Evolutionary conservation across 2,888 invertebrate genomes (phyloP).

Genomic region (Serrognathus titanus): DNA sequence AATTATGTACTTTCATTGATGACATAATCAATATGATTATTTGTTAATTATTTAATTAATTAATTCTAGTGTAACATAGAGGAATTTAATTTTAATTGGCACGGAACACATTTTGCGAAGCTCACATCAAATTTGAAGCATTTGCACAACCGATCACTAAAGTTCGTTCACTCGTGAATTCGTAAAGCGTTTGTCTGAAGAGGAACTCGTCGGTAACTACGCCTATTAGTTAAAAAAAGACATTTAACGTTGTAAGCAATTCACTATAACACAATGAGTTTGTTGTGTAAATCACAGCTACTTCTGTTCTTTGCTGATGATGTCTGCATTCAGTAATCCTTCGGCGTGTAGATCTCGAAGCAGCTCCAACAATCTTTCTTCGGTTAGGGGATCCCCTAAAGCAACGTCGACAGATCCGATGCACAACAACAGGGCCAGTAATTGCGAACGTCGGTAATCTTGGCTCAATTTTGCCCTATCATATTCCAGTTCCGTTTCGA

Average conservation of each 20-base stretch:
- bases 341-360: constrained; percentile 70
- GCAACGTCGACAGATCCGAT: constrained; percentile 81
- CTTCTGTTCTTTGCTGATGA: constrained; percentile 6
- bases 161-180: too few species aligned
- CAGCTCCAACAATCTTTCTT: constrained; percentile 70
- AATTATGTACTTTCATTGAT: background rate
- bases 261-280: background rate
- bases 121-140: constrained; percentile 18
- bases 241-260: background rate
- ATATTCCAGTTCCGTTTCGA: constrained; percentile 56
- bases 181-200: too few species aligned
- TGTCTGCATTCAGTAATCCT: constrained; percentile 56
- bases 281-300: constrained; percentile 9
- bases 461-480: constrained; percentile 52
- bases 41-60: background rate
- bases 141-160: constrained; percentile 2
- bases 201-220: too few species aligned
- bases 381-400: constrained; percentile 71
- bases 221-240: background rate
- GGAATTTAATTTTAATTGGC: constrained; percentile 8
- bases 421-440: constrained; percentile 72
- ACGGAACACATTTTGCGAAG: constrained; percentile 16
- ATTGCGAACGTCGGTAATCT: constrained; percentile 63
- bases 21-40: background rate
- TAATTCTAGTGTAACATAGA: background rate